phyloP scores from a whole-genome alignment of 1,140 invertebrate species.

The Heliconius hewitsoni region DNA sequence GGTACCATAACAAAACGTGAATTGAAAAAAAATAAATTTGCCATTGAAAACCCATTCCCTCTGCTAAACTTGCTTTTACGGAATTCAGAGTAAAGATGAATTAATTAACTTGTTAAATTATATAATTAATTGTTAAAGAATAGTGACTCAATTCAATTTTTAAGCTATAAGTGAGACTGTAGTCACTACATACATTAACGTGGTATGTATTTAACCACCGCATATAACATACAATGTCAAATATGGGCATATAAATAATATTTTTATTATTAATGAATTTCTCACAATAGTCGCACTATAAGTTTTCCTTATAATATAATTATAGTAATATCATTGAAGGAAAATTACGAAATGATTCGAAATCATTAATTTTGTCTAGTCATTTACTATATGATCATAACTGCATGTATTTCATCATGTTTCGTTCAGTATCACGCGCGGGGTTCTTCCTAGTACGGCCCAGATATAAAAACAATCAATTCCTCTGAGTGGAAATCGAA shows the following conservation, averaged over 20 bases:
- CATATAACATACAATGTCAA: not conserved
- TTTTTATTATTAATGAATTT: not conserved
- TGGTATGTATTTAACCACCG: no score
- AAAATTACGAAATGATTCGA: not conserved
- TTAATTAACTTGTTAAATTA: no score
- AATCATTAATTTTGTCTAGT: not conserved
- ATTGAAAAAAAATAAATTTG: no score
- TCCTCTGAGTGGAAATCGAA: not conserved
- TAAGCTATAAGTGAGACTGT: no score
- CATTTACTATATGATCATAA: not conserved
- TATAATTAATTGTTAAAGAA: no score
- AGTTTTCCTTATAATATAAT: not conserved
- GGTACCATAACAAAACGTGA: no score
- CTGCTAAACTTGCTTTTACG: not conserved
- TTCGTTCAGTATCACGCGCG: not conserved
- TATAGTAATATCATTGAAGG: not conserved
- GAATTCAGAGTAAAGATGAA: not conserved
- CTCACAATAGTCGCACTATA: not conserved
- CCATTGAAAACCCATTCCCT: no score
- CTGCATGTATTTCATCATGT: not conserved
- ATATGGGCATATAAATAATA: not conserved
- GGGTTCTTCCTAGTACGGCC: no score
- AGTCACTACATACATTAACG: no score
- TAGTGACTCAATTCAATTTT: no score
- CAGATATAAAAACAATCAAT: no score